phyloP scores from a whole-genome alignment of 2,888 invertebrate species.

The Catocala fraxini region DNA sequence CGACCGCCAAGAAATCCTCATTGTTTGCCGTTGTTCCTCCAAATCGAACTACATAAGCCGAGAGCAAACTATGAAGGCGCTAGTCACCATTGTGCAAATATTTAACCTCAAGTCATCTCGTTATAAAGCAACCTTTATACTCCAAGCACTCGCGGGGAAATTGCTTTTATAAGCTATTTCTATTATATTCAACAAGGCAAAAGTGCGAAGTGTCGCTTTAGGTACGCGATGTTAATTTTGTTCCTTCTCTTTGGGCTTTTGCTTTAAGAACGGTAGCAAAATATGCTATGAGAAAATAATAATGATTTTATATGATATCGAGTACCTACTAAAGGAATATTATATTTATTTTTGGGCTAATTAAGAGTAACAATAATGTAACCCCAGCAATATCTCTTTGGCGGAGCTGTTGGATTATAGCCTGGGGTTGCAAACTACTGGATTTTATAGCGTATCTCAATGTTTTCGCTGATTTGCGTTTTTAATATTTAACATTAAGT shows the following conservation, averaged over 20 bases:
- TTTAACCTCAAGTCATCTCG: slow-evolving; percentile 63
- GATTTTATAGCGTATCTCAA: too few relatives aligned
- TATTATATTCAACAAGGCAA: slow-evolving; percentile 40
- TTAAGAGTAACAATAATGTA: too few relatives aligned
- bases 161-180: slow-evolving; percentile 45
- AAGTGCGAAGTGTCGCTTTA: slow-evolving; percentile 41
- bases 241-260: neutral
- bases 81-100: slow-evolving; percentile 60
- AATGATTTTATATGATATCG: too few relatives aligned
- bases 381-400: too few relatives aligned
- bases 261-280: neutral
- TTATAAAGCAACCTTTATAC: slow-evolving; percentile 59
- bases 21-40: slow-evolving; percentile 52
- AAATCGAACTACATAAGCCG: slow-evolving; percentile 47
- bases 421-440: too few relatives aligned
- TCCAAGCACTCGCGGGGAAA: slow-evolving; percentile 35
- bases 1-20: slow-evolving; percentile 37
- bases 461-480: too few relatives aligned
- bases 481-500: too few relatives aligned
- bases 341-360: too few relatives aligned
- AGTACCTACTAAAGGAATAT: too few relatives aligned
- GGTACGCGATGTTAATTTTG: slow-evolving; percentile 12
- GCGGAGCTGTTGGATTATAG: too few relatives aligned
- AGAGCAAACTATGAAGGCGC: slow-evolving; percentile 39
- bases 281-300: neutral